Base-by-base conservation (phyloP, 2,888 invertebrate genomes). In the Listrodromus nycthemerus region DNA sequence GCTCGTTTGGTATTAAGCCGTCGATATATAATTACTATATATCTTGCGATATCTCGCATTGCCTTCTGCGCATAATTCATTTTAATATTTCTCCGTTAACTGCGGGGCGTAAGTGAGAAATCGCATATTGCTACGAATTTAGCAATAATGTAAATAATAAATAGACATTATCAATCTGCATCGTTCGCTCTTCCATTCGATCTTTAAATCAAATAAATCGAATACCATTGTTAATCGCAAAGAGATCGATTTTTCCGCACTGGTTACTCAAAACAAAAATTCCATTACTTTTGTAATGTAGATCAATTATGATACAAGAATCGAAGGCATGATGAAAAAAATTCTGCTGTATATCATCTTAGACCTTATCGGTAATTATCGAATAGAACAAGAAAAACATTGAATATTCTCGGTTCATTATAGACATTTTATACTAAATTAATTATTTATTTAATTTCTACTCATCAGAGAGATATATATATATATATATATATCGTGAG, bases 401-500 rank as follows among this genome's bases (percentile, higher is more conserved):
- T 75, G 19, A 69, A 78, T 74, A 76, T 84, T 69, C 73, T 80
- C 61, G 24, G 52, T 27, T 77, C 73, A 52, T 73, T 77, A 77
- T 77, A 77, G 77, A n/a, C 61, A 69, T 77, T 80, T 84, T 84
- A 41, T 84, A 81, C 63, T 84, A 84, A 80, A 78, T 77, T 77
- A 84, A 78, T 84, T 75, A 84, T 74, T 84, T 84, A 84, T 84
- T 84, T 81, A 69, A 84, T 58, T 78, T 81, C 75, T 78, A 65
- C 73, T 37, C 65, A n/a, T 65, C 69, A 71, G 77, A 70, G 78
- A 52, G 7, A 33, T 33, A 33, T 33, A 33, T 33, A 33, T 33
- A 33, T 33, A 4, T 33, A 33, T 33, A 4, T 33, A 33, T 33
- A 33, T 33, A 33, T 4, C n/a, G n/a, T n/a, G n/a, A n/a, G n/a